Evolutionary conservation across 2,113 vertebrate genomes (phyloP), one percentile per base, ranked within the genome.

Genomic region (Chaenocephalus aceratus): DNA sequence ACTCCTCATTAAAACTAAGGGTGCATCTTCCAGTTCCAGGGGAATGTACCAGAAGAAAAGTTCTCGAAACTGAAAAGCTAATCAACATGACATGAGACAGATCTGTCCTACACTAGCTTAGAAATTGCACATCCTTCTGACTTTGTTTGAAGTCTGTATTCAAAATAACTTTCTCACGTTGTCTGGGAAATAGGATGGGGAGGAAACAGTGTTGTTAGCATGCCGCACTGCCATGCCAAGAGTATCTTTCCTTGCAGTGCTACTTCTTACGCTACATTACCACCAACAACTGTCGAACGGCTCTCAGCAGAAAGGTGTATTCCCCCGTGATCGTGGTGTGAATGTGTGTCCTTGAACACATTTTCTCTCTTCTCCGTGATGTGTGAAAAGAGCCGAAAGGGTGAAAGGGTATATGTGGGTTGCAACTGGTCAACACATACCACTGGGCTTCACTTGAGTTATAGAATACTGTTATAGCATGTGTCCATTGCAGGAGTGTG

Each of bases 41-140:
- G n/a, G 2, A 21, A 12, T 16, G 1, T 64, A 21, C 5, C 51
- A 16, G n/a, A 44, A 15, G 15, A 72, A 60, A 72, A 26, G 36
- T 13, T 51, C 4, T 41, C 14, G 18, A 66, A 65, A 36, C 53
- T 8, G 14, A 66, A 45, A 46, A 46, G 4, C 5, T 16, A 45
- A 36, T 59, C 1, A 65, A 49, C 52, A 70, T 41, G 79, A 58
- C 58, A 59, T n/a, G 21, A 65, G 52, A 4, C 51, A 44, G 52
- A 44, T 59, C 59, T 49, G 26, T 49, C 16, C 23, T 14, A 51
- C 26, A 51, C 6, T 41, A 26, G 44, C 51, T 48, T n/a, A 18
- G 36, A 18, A 56, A 63, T 41, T 41, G 18, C 0, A 0, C 5
- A 59, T 46, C 16, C 11, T 45, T 14, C 26, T 23, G 18, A 56